A percentile compares a stretch with the other conserved stretches of the same genome.
phyloP scores from a whole-genome alignment of 2,113 vertebrate species.

The Empidonax alnorum region DNA sequence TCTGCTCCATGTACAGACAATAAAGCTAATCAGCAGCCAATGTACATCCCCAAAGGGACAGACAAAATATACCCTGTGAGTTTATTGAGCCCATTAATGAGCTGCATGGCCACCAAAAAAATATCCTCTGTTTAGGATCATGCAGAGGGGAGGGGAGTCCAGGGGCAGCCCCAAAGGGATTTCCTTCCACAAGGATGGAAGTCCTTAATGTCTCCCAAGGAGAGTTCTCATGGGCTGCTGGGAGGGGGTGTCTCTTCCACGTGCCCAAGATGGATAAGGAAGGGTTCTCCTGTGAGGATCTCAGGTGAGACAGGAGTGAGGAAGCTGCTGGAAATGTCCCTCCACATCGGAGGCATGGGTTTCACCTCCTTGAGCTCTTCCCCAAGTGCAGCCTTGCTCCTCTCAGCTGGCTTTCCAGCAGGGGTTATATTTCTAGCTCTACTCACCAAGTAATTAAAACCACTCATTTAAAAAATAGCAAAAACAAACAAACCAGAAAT shows the following conservation, averaged over 20 bases:
- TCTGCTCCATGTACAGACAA: neutral
- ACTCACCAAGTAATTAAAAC: slow-evolving; percentile 27
- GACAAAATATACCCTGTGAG: neutral
- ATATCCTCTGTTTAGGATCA: neutral
- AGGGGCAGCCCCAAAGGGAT: neutral
- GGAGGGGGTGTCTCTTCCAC: neutral
- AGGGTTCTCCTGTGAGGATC: neutral
- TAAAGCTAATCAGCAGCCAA: neutral
- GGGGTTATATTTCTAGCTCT: neutral
- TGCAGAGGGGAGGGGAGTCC: neutral
- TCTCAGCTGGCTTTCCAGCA: neutral
- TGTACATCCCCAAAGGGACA: neutral
- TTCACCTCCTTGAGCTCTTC: neutral
- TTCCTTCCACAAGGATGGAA: neutral
- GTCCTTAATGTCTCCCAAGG: neutral
- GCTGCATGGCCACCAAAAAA: neutral
- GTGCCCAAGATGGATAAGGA: neutral
- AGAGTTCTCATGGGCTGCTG: fast-evolving
- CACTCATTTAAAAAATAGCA: neutral
- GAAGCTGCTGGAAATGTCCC: neutral
- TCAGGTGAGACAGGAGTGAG: fast-evolving
- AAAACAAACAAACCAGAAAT: slow-evolving; percentile 18
- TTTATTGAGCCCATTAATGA: neutral
- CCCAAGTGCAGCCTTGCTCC: neutral
- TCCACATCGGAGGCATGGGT: fast-evolving